These are phyloP conservation scores for Tenthredo amoena DNA, from an alignment of 2,888 invertebrate genomes.

Conservation along the genomic window DNA sequence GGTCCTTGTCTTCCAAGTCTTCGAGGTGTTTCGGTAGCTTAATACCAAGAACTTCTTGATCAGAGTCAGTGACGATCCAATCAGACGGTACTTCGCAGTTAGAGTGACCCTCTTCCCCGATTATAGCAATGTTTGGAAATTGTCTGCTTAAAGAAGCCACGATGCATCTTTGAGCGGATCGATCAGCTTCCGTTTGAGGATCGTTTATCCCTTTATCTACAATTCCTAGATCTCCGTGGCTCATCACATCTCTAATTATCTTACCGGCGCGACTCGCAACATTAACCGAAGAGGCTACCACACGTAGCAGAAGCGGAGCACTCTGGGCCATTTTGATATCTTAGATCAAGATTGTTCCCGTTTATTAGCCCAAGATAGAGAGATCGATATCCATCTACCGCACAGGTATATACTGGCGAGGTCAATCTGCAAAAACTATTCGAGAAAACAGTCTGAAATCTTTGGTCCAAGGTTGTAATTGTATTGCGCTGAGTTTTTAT, in stretches of 20 bases:
- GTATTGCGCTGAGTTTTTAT: neutral
- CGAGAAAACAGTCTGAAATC: neutral
- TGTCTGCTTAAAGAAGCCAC: constrained; percentile 90
- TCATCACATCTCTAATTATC: constrained; percentile 95
- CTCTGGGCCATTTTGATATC: constrained; percentile 81
- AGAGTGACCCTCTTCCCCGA: constrained; percentile 93
- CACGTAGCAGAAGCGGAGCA: constrained; percentile 84
- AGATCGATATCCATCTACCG: neutral
- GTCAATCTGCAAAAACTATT: constrained; percentile 28
- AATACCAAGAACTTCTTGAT: constrained; percentile 83
- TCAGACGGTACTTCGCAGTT: constrained; percentile 85
- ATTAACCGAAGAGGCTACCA: constrained; percentile 89
- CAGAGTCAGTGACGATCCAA: constrained; percentile 87
- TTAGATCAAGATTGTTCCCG: neutral
- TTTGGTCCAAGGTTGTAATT: neutral
- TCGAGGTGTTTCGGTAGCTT: constrained; percentile 86
- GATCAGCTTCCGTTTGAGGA: constrained; percentile 98
- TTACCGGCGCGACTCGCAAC: constrained; percentile 91
- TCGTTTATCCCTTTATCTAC: constrained; percentile 97
- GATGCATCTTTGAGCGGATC: constrained; percentile 96
- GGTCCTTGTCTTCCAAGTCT: constrained; percentile 87
- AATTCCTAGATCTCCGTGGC: constrained; percentile 93
- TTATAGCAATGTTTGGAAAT: constrained; percentile 91
- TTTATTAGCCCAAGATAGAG: neutral
- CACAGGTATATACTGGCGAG: neutral